Percentiles rank a stretch among this genome's conserved stretches.
Evolutionary conservation across 2,113 vertebrate species (phyloP).

Genomic region (Eretmochelys imbricata): DNA sequence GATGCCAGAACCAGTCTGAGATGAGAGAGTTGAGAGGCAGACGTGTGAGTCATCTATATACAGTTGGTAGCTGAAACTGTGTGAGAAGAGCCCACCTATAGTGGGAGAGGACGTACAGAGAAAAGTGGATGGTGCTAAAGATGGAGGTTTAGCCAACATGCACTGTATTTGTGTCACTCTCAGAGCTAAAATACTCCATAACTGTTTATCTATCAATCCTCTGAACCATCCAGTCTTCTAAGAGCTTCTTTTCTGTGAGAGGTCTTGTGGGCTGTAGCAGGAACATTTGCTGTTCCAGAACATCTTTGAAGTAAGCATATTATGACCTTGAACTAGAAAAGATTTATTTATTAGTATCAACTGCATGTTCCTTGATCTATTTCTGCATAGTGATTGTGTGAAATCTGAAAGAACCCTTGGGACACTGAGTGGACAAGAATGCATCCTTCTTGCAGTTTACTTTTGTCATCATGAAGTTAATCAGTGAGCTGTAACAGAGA

Average conservation of each 20-base stretch:
- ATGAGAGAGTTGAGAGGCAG: background rate
- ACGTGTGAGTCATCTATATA: background rate
- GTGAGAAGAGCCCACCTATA: background rate
- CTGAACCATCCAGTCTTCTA: background rate
- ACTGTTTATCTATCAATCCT: background rate
- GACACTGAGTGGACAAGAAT: background rate
- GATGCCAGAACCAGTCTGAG: background rate
- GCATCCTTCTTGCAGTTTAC: slow-evolving; percentile 1
- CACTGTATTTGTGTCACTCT: background rate
- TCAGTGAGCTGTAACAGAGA: slow-evolving; percentile 30
- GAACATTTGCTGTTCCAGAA: background rate
- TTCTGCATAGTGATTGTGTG: slow-evolving; percentile 6
- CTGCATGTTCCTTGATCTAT: background rate
- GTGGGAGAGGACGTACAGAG: background rate
- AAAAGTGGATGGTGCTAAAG: fast-evolving
- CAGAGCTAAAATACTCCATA: fast-evolving
- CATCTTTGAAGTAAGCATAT: background rate
- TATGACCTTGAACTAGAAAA: slow-evolving; percentile 34
- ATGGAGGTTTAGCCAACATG: background rate
- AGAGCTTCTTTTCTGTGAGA: background rate
- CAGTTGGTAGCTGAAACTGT: background rate
- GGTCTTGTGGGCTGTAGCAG: background rate
- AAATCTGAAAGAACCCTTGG: slow-evolving; percentile 15
- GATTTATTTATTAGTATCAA: background rate
- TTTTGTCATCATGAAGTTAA: slow-evolving; percentile 29